phyloP scores from a whole-genome alignment of 2,888 invertebrate species.

The Aleiodes alternator region DNA sequence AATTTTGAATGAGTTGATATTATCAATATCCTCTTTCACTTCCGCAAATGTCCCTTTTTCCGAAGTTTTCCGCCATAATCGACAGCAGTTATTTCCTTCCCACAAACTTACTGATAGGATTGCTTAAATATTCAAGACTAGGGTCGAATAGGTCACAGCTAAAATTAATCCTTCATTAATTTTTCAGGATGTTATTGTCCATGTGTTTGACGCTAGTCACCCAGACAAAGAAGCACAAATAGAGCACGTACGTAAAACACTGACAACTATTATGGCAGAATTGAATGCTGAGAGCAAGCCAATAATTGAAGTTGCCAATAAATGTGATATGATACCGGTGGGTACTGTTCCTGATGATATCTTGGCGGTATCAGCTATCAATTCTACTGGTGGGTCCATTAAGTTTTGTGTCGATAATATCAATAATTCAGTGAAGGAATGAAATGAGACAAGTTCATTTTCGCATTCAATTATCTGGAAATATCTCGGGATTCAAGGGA shows the following conservation, averaged over 20 bases:
- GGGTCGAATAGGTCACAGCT: neutral
- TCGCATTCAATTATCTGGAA: conserved; percentile 1
- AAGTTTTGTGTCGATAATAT: neutral
- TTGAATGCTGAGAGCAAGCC: conserved; percentile 64
- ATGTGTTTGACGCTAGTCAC: conserved; percentile 87
- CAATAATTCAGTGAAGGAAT: neutral
- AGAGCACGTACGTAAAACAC: conserved; percentile 82
- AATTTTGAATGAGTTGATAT: neutral
- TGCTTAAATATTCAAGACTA: too few relatives aligned
- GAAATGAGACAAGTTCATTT: neutral
- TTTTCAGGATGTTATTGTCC: conserved; percentile 85
- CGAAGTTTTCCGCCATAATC: neutral
- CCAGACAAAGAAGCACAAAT: conserved; percentile 83
- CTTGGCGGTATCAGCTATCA: conserved; percentile 76
- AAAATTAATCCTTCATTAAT: conserved; percentile 33
- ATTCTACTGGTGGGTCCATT: conserved; percentile 69
- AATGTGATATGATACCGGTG: conserved; percentile 79
- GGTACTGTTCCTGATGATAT: conserved; percentile 61
- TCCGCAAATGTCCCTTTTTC: neutral
- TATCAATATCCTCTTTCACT: too few relatives aligned
- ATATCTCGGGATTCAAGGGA: too few relatives aligned
- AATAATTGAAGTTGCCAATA: conserved; percentile 84
- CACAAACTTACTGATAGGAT: neutral
- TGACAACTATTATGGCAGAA: conserved; percentile 77
- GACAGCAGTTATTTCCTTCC: neutral